phyloP scores from a whole-genome alignment of 2,797 vertebrate species.

The Heliangelus exortis region DNA sequence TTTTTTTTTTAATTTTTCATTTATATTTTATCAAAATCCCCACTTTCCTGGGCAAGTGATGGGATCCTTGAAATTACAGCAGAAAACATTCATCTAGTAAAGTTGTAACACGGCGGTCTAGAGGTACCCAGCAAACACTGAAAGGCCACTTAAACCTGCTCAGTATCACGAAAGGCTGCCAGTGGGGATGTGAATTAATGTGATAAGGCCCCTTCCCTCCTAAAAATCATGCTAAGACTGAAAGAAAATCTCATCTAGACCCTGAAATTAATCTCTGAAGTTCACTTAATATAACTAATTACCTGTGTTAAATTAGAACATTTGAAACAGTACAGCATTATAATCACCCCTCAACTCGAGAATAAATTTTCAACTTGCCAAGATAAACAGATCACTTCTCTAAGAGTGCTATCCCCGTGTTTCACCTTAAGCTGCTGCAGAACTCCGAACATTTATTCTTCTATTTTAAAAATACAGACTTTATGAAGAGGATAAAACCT shows the following conservation, averaged over 20 bases:
- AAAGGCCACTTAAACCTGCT: not conserved
- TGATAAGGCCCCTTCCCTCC: not conserved
- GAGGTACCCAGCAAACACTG: not conserved
- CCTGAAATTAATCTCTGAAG: constrained; percentile 14
- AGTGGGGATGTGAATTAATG: not conserved
- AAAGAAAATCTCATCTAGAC: not conserved
- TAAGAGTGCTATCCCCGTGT: not conserved
- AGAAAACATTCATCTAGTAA: not conserved
- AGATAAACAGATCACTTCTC: not conserved
- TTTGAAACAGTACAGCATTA: not conserved
- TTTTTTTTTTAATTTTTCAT: not conserved
- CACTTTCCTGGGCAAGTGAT: not conserved
- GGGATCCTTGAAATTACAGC: not conserved
- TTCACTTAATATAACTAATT: constrained; percentile 20
- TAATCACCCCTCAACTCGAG: not conserved
- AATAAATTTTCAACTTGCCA: not conserved
- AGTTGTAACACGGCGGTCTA: not conserved
- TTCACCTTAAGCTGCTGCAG: not conserved
- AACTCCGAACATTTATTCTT: not conserved
- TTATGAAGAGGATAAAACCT: not conserved
- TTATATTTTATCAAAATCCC: not conserved
- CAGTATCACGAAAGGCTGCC: not conserved
- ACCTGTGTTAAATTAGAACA: constrained; percentile 17
- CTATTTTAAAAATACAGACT: not conserved
- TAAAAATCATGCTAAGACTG: not conserved